Evolutionary conservation across 2,797 vertebrate genomes (phyloP).

Genomic region (Moxostoma hubbsi): DNA sequence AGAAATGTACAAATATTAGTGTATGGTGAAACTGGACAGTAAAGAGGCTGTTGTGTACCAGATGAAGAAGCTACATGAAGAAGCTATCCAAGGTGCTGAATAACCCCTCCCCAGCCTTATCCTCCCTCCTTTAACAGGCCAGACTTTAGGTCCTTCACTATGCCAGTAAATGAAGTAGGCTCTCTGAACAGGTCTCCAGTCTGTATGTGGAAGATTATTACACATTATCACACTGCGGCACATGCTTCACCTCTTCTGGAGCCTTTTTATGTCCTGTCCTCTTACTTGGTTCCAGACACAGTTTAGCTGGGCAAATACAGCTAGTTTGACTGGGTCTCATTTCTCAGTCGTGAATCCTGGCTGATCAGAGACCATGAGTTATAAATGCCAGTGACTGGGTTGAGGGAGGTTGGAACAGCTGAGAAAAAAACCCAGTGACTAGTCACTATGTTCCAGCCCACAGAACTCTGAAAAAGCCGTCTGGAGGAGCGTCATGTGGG

Average conservation of each 20-base stretch:
- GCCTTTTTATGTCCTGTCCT: conserved; percentile 46
- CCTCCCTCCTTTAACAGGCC: background rate
- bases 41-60: no score
- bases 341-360: conserved; percentile 65
- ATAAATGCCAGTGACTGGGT: conserved; percentile 66
- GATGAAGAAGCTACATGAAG: no score
- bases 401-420: conserved; percentile 57
- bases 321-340: conserved; percentile 62
- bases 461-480: conserved; percentile 24
- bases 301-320: conserved; percentile 34
- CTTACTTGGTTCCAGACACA: conserved; percentile 56
- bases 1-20: no score
- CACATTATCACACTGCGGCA: conserved; percentile 59
- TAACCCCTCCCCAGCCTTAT: background rate
- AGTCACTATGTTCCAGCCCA: conserved; percentile 42
- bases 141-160: conserved; percentile 35
- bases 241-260: conserved; percentile 44
- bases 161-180: conserved; percentile 7
- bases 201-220: conserved; percentile 51
- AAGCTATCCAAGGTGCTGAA: conserved; percentile 53
- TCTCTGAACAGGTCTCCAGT: conserved; percentile 21
- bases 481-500: conserved; percentile 24
- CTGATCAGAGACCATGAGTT: conserved; percentile 68
- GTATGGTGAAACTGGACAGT: background rate
- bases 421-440: background rate